Base-by-base conservation (phyloP, 2,888 invertebrate genomes). In the Drosophila parthenogenetica region DNA sequence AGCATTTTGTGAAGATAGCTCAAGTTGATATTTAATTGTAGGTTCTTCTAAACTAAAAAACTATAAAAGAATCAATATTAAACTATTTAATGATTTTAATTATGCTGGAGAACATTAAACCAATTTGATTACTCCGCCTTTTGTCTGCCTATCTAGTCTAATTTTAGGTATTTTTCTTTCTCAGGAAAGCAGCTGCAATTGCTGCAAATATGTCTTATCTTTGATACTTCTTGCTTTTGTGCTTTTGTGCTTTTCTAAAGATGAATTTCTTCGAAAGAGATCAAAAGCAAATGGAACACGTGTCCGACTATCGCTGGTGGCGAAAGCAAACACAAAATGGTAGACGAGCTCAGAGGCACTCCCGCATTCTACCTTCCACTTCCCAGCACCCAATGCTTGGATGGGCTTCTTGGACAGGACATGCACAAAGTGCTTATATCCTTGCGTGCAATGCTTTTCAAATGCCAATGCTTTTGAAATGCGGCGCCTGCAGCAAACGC, bases 201-300 rank as follows among this genome's bases (percentile, higher is more conserved):
- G 39, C 17, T 40, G 53, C 49, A 66, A 73, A 66, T 70, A 29
- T 14, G n/a, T 17, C 35, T 50, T 50, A 37, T 37, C 50, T 32
- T 50, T 2, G 13, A 3, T 3, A 43, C 29, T 55, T 37, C 11
- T 32, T 42, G 13, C 25, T 39, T 55, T 45, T 40, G 8, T 32
- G 10, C 35, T 17, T n/a, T 29, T 42, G 8, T 32, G 10, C 35
- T 17, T n/a, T 29, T 42, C 3, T 42, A 3, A 29, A 43, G 29
- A 29, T 29, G 29, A 29, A 29, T 32, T 51, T 53, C 32, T 35
- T 53, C 32, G 14, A 13, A 8, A 29, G 5, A 63, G 74, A 75
- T 68, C 62, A 73, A 63, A 73, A 57, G 74, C 69, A 74, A 63
- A 74, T 74, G 79, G 32, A 74, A 78, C 78, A 78, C 79, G 74